phyloP scores from a whole-genome alignment of 2,888 invertebrate species.

The Ichneumoninae sp. region DNA sequence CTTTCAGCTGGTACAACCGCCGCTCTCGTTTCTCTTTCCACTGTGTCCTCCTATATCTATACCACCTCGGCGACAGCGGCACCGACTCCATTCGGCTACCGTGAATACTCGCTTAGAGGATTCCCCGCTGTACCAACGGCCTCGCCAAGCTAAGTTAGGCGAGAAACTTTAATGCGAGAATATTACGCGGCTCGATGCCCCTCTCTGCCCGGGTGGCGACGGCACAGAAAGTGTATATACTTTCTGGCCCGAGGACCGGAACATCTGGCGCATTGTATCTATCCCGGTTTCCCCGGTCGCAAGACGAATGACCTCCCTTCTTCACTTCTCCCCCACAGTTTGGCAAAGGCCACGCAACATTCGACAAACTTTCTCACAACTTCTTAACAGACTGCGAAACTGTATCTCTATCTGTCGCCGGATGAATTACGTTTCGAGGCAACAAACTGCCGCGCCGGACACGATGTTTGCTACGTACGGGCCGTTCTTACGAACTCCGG shows the following conservation, averaged over 20 bases:
- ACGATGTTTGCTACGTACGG: not conserved
- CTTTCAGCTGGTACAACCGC: not conserved
- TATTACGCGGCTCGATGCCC: constrained; percentile 22
- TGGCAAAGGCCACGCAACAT: constrained; percentile 48
- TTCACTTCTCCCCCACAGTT: constrained; percentile 30
- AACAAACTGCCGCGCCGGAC: constrained; percentile 15
- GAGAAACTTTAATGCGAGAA: constrained; percentile 45
- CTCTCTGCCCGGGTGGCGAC: constrained; percentile 18
- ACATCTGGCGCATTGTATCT: constrained; percentile 52
- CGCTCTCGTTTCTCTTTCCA: not conserved
- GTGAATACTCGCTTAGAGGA: constrained; percentile 2
- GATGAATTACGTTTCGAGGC: constrained; percentile 40
- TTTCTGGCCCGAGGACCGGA: constrained; percentile 21
- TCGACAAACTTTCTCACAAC: constrained; percentile 53
- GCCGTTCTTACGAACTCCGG: not conserved
- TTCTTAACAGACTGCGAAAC: constrained; percentile 31
- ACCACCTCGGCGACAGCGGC: constrained; percentile 4
- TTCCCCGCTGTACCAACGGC: not conserved
- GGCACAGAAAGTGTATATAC: constrained; percentile 47
- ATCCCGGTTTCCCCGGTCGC: constrained; percentile 8
- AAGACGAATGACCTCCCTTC: constrained; percentile 42
- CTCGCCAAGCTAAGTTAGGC: constrained; percentile 33
- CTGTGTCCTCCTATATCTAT: constrained; percentile 4
- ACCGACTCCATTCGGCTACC: constrained; percentile 14
- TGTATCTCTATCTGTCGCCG: constrained; percentile 20